Percentiles rank a stretch among this genome's conserved stretches.
Conservation (phyloP, 2,888 invertebrate species). For the Phanerotoma sp. region DNA sequence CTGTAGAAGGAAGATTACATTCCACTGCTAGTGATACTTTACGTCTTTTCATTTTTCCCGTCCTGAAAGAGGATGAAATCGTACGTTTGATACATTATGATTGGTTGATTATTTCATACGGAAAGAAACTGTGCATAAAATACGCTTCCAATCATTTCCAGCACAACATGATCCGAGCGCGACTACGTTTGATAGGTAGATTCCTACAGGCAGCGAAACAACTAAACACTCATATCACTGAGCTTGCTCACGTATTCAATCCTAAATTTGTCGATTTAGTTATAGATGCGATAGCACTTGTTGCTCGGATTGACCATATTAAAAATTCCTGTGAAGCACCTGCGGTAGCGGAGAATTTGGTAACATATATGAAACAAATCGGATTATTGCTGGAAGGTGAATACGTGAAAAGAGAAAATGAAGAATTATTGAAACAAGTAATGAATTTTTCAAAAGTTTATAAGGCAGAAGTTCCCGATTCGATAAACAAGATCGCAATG, state of each 20-base stretch:
- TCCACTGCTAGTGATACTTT: constrained; percentile 8
- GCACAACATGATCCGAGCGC: constrained; percentile 16
- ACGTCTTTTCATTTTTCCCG: constrained; percentile 14
- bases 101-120: constrained; percentile 11
- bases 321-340: background rate
- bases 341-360: background rate
- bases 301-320: background rate
- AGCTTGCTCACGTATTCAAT: background rate
- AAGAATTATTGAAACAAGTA: background rate
- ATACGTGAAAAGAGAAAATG: background rate
- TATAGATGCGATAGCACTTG: background rate
- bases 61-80: constrained; percentile 15
- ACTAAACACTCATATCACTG: background rate
- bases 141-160: constrained; percentile 17
- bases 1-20: constrained; percentile 6
- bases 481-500: constrained; percentile 5
- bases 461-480: background rate
- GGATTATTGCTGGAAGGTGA: background rate
- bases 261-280: background rate
- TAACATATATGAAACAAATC: background rate
- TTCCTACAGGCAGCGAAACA: background rate
- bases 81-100: constrained; percentile 17
- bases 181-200: constrained; percentile 2
- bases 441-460: background rate
- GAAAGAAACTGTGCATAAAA: constrained; percentile 23